phyloP scores from a whole-genome alignment of 1,140 invertebrate genomes.

The Latrodectus geometricus region DNA sequence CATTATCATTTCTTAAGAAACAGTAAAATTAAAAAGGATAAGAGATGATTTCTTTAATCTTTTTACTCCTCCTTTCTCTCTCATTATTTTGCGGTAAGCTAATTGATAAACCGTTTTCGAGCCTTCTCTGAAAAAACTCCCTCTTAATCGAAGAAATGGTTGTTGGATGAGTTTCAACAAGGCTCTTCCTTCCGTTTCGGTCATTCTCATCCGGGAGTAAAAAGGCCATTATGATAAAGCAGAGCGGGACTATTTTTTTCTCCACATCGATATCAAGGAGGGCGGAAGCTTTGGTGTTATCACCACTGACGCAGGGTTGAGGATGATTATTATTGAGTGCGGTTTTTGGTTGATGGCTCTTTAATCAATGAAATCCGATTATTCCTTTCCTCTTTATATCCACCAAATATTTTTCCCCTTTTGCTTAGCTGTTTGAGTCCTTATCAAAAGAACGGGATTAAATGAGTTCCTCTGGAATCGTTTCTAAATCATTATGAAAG shows the following conservation, averaged over 20 bases:
- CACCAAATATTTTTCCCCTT: background rate
- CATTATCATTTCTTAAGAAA: too few relatives aligned
- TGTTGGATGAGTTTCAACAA: too few relatives aligned
- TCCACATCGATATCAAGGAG: background rate
- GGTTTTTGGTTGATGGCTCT: conserved; percentile 31
- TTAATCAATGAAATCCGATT: conserved; percentile 59
- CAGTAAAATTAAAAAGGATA: too few relatives aligned
- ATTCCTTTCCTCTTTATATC: background rate
- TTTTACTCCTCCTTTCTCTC: too few relatives aligned
- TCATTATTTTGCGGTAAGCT: too few relatives aligned
- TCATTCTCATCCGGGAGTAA: background rate
- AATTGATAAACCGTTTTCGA: too few relatives aligned
- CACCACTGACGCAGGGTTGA: conserved; percentile 8
- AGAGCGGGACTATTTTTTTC: conserved; percentile 21
- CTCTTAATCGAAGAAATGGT: too few relatives aligned
- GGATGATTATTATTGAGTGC: conserved; percentile 15
- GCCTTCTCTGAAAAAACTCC: too few relatives aligned
- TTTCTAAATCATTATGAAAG: conserved; percentile 40
- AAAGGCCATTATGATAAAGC: background rate
- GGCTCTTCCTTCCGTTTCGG: too few relatives aligned
- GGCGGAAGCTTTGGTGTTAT: conserved; percentile 36
- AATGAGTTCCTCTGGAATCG: background rate
- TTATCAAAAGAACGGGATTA: background rate
- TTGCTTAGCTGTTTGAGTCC: background rate
- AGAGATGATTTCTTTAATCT: too few relatives aligned